Base-by-base conservation (phyloP, 2,797 vertebrate species). In the Platalea minor region DNA sequence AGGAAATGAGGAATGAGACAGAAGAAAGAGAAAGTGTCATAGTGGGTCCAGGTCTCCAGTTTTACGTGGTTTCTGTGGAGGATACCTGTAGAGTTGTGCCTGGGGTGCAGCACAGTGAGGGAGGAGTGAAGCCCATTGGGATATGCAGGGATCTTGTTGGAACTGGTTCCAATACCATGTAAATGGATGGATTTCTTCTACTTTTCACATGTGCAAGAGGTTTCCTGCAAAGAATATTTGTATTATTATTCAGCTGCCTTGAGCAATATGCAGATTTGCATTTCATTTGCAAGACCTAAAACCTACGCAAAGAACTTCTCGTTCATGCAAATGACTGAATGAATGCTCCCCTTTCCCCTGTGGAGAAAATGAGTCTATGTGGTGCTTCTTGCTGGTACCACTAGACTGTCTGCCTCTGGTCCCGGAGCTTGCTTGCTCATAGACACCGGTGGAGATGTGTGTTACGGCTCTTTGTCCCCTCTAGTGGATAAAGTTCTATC, bases 341-440 rank as follows among this genome's bases (percentile, higher is more conserved):
- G 3, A 87, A 50, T 2, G 2, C 7, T 89, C 3, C 11, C 9
- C 24, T 88, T 69, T 65, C 8, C 26, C 54, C 39, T 18, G 0
- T 39, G 60, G 60, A 82, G 74, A 51, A 67, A 48, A 77, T 45
- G 41, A 39, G 11, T 13, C 63, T 9, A 9, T 54, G 29, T 12
- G 60, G 7, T 91, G n/a, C 50, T 86, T 84, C 24, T 5, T 17
- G 7, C 31, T 79, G 43, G 35, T 90, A 15, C 31, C 39, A 8
- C 17, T 24, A 57, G 45, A 29, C 50, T 46, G 16, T 17, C 20
- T 57, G 31, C n/a, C 29, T 10, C 68, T 48, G 39, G 5, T 64
- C 39, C 11, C 0, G 0, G 11, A 21, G 50, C 12, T 61, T 35
- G 19, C 3, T 11, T n/a, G 13, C 28, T 85, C 6, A 4, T 9